Conservation (phyloP, 1,140 invertebrate genomes). For the Drosophila tani region DNA sequence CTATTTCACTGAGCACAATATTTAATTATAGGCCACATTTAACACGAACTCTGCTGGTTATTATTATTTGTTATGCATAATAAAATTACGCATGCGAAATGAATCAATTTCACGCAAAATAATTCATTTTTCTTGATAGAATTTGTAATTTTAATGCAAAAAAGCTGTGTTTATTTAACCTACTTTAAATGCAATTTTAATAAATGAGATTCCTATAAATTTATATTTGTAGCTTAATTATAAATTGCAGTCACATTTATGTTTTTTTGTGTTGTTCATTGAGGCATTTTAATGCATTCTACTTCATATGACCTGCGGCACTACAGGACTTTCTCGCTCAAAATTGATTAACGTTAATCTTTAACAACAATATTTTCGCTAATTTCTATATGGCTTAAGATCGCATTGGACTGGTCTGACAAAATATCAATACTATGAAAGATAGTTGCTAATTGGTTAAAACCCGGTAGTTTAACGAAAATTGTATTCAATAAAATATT, state of each 20-base stretch:
- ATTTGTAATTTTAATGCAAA: slow-evolving; percentile 41
- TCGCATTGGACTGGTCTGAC: background rate
- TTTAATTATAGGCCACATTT: slow-evolving; percentile 77
- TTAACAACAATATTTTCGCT: background rate
- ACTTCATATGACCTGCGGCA: background rate
- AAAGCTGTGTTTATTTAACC: slow-evolving; percentile 21
- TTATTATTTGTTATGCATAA: slow-evolving; percentile 65
- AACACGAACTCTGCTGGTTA: slow-evolving; percentile 51
- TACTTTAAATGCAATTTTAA: slow-evolving; percentile 68
- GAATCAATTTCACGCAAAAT: slow-evolving; percentile 74
- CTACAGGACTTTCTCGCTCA: background rate
- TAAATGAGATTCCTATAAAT: slow-evolving; percentile 41
- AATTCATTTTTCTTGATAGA: slow-evolving; percentile 66
- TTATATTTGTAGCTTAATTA: slow-evolving; percentile 33
- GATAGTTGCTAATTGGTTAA: too few relatives aligned
- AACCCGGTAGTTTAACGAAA: too few relatives aligned
- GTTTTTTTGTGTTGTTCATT: slow-evolving; percentile 10
- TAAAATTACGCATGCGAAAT: slow-evolving; percentile 71
- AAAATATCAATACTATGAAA: background rate
- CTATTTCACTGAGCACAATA: slow-evolving; percentile 28
- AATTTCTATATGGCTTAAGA: too few relatives aligned
- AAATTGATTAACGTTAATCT: background rate
- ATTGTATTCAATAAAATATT: too few relatives aligned
- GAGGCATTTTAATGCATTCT: background rate
- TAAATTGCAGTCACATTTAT: slow-evolving; percentile 48